Evolutionary conservation across 2,113 vertebrate genomes (phyloP).

Genomic region (Numenius arquata): DNA sequence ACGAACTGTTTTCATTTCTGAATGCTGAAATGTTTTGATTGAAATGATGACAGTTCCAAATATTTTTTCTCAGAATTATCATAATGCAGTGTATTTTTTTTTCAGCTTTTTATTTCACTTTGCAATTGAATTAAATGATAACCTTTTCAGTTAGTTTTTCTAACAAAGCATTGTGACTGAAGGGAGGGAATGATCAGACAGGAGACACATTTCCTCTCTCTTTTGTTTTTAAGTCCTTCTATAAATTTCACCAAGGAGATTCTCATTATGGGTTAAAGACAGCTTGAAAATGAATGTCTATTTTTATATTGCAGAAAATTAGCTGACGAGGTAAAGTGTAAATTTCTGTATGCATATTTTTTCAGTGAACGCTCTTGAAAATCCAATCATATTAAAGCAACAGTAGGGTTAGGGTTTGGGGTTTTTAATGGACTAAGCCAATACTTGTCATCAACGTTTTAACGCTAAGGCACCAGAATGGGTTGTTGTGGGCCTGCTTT

Average conservation of each 20-base stretch:
- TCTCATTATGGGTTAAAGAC: background rate
- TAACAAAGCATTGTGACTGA: background rate
- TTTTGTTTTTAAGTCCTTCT: background rate
- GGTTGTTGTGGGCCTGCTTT: background rate
- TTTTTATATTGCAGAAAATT: background rate
- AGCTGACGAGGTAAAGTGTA: background rate
- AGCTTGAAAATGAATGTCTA: background rate
- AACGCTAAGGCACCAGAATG: background rate
- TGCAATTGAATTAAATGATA: background rate
- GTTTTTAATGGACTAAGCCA: background rate
- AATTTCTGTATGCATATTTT: background rate
- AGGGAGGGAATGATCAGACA: background rate
- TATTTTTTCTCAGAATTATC: background rate
- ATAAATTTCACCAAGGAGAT: background rate
- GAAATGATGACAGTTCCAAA: background rate
- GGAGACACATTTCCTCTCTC: background rate
- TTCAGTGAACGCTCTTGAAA: background rate
- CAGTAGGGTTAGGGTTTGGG: background rate
- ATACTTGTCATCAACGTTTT: background rate
- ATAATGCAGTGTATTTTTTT: background rate
- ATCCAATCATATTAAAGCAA: background rate
- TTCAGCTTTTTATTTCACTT: background rate
- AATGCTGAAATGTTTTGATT: background rate
- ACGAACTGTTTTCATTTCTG: background rate
- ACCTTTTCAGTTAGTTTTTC: background rate